Percentiles rank a stretch among this genome's conserved stretches.
phyloP scores from a whole-genome alignment of 1,140 invertebrate genomes.

The Drosophila tropicalis region DNA sequence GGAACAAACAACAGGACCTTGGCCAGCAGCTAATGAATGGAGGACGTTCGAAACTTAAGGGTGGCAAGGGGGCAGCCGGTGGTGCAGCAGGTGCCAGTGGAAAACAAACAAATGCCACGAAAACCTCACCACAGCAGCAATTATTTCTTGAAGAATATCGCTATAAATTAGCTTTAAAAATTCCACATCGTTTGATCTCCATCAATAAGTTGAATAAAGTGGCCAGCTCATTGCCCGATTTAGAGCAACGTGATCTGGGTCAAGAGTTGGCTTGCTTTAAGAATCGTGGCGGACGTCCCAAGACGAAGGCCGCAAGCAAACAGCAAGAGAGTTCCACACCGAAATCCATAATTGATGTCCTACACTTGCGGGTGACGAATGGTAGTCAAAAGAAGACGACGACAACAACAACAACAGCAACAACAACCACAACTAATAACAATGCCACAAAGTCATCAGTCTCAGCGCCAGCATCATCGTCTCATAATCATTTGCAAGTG shows the following conservation, averaged over 20 bases:
- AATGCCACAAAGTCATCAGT: slow-evolving; percentile 8
- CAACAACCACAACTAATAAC: background rate
- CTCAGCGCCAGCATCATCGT: slow-evolving; percentile 70
- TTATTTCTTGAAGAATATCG: slow-evolving; percentile 87
- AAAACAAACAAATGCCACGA: slow-evolving; percentile 13
- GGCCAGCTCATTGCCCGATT: slow-evolving; percentile 89
- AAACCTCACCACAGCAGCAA: slow-evolving; percentile 58
- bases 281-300: slow-evolving; percentile 24
- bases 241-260: slow-evolving; percentile 84
- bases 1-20: slow-evolving; percentile 50
- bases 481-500: slow-evolving; percentile 46
- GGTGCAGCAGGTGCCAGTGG: background rate
- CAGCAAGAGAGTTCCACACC: slow-evolving; percentile 42
- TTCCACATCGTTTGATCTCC: slow-evolving; percentile 90
- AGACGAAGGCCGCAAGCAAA: slow-evolving; percentile 47
- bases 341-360: slow-evolving; percentile 79
- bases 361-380: slow-evolving; percentile 73
- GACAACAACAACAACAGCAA: background rate
- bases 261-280: slow-evolving; percentile 63
- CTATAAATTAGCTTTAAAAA: slow-evolving; percentile 91
- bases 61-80: background rate
- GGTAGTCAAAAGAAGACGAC: slow-evolving; percentile 47
- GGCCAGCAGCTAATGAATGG: slow-evolving; percentile 31
- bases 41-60: slow-evolving; percentile 49
- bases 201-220: slow-evolving; percentile 87